Base-by-base conservation (phyloP, 1,140 invertebrate genomes). In the Ephestia elutella region DNA sequence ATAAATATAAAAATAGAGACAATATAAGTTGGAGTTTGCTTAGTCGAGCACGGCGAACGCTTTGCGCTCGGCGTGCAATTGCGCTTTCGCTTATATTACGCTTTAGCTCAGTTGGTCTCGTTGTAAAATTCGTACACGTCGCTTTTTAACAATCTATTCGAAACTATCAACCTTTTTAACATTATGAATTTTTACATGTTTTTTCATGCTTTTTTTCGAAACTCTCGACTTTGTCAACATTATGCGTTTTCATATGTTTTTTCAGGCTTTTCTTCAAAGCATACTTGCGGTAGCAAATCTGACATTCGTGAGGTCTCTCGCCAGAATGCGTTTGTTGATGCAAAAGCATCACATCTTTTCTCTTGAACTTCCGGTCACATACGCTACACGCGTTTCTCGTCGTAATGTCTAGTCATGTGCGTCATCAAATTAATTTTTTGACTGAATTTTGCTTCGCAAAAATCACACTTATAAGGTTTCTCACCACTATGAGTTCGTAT, bases 371-470 rank as follows among this genome's bases (percentile, higher is more conserved):
- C 2, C 21, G 21, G 8, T 25, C 8, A 15, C 50, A 53, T 11
- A 25, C n/a, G 8, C 5, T 25, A 25, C 50, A 53, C 19, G 20
- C 21, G 21, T 53, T 59, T 62, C 25, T 59, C 53, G 11, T 63
- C 66, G 5, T 54, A 49, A 35, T 89, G 88, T 56, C 65, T 86
- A n/a, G 77, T 78, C n/a, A 90, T 65, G 38, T 44, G 38, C 15
- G n/a, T 44, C 3, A 13, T 44, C 2, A 44, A 44, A 57, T 88
- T 85, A 10, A 81, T 60, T 62, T 82, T 87, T 13, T 84, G 82
- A 35, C 9, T 35, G 32, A 35, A 35, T 35, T 35, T 35, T 9
- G 8, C 3, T 5, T 5, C 10, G 9, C 32, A 35, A 35, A 35
- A 35, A 5, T 35, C 32, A 13, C 32, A 35, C 32, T 13, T 9